A percentile compares a stretch with the other conserved stretches of the same genome.
Evolutionary conservation across 2,888 invertebrate species (phyloP).

Genomic region (Stramonita haemastoma): DNA sequence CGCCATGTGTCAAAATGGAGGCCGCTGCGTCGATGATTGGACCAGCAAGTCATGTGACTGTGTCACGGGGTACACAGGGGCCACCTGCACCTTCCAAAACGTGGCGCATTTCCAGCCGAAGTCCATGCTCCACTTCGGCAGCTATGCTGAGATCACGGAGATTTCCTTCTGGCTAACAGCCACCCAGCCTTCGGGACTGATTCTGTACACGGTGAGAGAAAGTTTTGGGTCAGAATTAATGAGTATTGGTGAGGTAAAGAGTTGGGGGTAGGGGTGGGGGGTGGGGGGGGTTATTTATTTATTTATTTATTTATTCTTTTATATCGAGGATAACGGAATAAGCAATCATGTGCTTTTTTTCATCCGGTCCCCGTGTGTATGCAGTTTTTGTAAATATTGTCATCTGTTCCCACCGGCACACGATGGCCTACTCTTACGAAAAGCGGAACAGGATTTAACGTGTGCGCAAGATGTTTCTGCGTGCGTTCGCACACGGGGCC

Average conservation of each 20-base stretch:
- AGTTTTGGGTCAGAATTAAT: neutral
- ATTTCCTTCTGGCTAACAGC: constrained; percentile 61
- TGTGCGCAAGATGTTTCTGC: too few relatives aligned
- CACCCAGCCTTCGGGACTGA: constrained; percentile 57
- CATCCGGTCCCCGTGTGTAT: too few relatives aligned
- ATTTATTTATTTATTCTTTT: too few relatives aligned
- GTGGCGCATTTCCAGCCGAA: constrained; percentile 60
- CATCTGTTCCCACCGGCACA: too few relatives aligned
- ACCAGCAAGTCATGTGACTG: constrained; percentile 63
- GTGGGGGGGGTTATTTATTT: neutral
- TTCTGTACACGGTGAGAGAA: constrained; percentile 69
- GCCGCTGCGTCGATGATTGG: constrained; percentile 72
- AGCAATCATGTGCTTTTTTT: too few relatives aligned
- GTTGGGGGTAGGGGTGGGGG: neutral
- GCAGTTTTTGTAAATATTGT: too few relatives aligned
- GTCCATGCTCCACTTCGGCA: constrained; percentile 65
- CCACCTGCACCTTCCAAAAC: constrained; percentile 59
- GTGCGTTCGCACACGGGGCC: too few relatives aligned
- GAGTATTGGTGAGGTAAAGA: neutral
- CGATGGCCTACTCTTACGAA: too few relatives aligned
- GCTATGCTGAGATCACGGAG: constrained; percentile 50
- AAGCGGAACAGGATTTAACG: too few relatives aligned
- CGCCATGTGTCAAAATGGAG: constrained; percentile 74
- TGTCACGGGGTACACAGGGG: constrained; percentile 61
- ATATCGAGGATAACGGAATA: too few relatives aligned